Percentiles rank a stretch among this genome's conserved stretches.
Evolutionary conservation across 2,797 vertebrate genomes (phyloP).

Genomic region (Periparus ater): DNA sequence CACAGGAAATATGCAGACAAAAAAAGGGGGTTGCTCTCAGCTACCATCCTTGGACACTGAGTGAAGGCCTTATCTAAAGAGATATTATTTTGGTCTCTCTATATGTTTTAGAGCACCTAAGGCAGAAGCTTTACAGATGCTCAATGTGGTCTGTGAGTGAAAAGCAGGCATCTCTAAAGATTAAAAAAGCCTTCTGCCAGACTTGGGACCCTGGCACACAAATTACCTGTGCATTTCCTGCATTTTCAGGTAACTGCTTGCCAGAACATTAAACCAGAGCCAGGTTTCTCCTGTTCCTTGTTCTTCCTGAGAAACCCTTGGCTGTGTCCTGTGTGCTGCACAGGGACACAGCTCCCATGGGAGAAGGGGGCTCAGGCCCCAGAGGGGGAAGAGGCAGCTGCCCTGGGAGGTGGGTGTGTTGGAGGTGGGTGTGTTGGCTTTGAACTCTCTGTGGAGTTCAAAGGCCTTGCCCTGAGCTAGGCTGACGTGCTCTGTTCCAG

Average conservation of each 20-base stretch:
- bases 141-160: background rate
- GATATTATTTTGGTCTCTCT: background rate
- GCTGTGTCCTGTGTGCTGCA: accelerated
- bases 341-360: accelerated
- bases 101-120: background rate
- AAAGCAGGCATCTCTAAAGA: background rate
- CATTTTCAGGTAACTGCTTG: background rate
- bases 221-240: background rate
- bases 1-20: background rate
- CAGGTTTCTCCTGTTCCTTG: background rate
- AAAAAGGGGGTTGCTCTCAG: background rate
- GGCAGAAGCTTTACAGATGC: background rate
- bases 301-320: background rate
- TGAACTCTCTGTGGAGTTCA: background rate
- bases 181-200: background rate
- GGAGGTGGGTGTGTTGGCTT: background rate
- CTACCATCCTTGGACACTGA: background rate
- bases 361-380: background rate
- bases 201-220: background rate
- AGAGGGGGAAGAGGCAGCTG: background rate
- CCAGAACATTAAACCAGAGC: background rate
- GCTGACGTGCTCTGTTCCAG: background rate
- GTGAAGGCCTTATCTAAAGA: background rate
- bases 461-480: background rate
- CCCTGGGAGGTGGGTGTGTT: background rate